Percentiles rank a stretch among this genome's conserved stretches.
phyloP scores from a whole-genome alignment of 2,797 vertebrate genomes.

The Cichlasoma orientale region DNA sequence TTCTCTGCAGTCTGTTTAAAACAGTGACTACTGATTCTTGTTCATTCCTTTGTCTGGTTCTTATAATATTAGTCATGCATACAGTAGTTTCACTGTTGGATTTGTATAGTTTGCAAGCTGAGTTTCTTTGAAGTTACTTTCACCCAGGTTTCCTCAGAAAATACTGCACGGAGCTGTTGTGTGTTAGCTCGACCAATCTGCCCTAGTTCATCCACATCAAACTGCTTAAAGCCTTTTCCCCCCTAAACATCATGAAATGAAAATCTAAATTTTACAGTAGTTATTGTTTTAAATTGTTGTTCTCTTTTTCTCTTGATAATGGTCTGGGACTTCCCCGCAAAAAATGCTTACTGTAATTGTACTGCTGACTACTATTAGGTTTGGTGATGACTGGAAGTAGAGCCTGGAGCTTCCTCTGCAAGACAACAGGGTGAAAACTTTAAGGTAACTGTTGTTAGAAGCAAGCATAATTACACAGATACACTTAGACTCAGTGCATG shows the following conservation, averaged over 20 bases:
- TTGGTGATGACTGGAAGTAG: slow-evolving; percentile 84
- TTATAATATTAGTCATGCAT: not conserved
- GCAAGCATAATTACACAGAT: not conserved
- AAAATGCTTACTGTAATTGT: not conserved
- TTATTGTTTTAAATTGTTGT: not conserved
- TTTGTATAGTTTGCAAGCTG: not conserved
- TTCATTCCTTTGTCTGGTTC: not conserved
- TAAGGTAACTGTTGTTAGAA: slow-evolving; percentile 33
- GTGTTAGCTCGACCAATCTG: not conserved
- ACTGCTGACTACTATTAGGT: slow-evolving; percentile 30
- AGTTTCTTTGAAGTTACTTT: not conserved
- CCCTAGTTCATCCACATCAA: not conserved
- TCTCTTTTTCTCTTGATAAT: not conserved
- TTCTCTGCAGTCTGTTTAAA: not conserved
- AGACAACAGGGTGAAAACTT: slow-evolving; percentile 79
- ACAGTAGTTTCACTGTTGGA: not conserved
- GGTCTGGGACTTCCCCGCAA: not conserved
- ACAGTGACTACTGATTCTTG: not conserved
- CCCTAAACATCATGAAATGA: not conserved
- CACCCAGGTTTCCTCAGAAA: not conserved
- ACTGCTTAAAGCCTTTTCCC: not conserved
- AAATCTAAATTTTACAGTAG: not conserved
- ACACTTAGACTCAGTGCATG: not conserved
- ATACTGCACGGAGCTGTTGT: not conserved
- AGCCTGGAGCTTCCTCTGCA: slow-evolving; percentile 79